phyloP scores from a whole-genome alignment of 2,888 invertebrate genomes.

The Leptothorax acervorum region DNA sequence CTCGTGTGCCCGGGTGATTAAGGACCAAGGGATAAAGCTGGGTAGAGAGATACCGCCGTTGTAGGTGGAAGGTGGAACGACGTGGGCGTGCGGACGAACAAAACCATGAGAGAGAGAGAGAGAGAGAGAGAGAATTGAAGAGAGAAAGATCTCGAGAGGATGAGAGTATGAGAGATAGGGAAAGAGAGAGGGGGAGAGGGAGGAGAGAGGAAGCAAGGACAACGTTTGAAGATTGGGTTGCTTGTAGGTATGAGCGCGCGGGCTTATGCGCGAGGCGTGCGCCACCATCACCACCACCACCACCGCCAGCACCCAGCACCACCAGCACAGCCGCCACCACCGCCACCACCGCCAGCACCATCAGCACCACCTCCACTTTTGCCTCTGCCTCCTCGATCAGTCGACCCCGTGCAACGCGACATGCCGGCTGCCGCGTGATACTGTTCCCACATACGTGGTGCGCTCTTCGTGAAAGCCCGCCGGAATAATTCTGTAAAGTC shows the following conservation, averaged over 20 bases:
- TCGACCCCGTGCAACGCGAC: constrained; percentile 85
- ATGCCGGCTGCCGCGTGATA: constrained; percentile 83
- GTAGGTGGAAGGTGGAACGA: constrained; percentile 36
- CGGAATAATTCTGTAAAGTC: constrained; percentile 13
- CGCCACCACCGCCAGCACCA: constrained; percentile 73
- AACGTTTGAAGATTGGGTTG: constrained; percentile 61
- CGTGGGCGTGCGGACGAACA: constrained; percentile 28
- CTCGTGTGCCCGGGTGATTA: constrained; percentile 22
- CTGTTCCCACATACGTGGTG: constrained; percentile 46
- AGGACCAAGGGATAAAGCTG: constrained; percentile 21
- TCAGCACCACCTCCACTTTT: constrained; percentile 72
- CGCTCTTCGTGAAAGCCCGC: constrained; percentile 30
- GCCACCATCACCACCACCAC: constrained; percentile 58
- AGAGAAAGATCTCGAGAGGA: not conserved
- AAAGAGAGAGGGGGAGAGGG: not conserved
- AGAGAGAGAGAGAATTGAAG: not conserved
- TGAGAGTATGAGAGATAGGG: not conserved
- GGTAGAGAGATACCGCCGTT: constrained; percentile 14
- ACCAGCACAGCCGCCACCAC: constrained; percentile 73
- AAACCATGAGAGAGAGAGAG: constrained; percentile 4
- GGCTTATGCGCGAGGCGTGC: constrained; percentile 64
- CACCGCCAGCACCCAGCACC: constrained; percentile 70
- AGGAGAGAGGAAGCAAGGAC: constrained; percentile 49
- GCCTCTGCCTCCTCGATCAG: constrained; percentile 80
- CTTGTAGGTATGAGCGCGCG: constrained; percentile 40